Evolutionary conservation across 2,888 invertebrate species (phyloP).

Genomic region (Drosophila rellima): DNA sequence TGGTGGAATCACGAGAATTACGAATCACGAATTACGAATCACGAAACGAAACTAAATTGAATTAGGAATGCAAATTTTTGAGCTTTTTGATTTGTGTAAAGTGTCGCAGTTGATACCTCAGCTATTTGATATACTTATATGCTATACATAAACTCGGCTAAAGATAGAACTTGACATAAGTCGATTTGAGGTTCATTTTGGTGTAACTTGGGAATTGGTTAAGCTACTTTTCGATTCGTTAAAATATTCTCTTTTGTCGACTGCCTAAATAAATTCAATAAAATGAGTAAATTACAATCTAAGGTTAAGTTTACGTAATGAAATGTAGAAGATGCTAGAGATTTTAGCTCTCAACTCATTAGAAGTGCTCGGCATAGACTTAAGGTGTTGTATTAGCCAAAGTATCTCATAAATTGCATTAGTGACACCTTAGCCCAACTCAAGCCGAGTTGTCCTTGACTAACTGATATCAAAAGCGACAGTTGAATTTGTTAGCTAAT

Average conservation of each 20-base stretch:
- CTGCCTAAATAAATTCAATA: no score
- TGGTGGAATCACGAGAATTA: constrained; percentile 52
- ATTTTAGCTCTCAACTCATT: constrained; percentile 34
- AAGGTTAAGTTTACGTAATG: no score
- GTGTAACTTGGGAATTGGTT: neutral
- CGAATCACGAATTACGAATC: constrained; percentile 60
- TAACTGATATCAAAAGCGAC: constrained; percentile 63
- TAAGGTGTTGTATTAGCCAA: constrained; percentile 14
- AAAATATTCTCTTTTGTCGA: no score
- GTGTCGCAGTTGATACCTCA: constrained; percentile 56
- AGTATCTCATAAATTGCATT: constrained; percentile 68
- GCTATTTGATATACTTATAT: constrained; percentile 18
- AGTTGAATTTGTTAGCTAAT: constrained; percentile 62
- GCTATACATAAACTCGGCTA: neutral
- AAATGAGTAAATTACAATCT: no score
- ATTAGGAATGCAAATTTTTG: constrained; percentile 84
- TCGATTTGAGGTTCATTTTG: constrained; percentile 20
- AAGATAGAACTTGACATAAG: constrained; percentile 7
- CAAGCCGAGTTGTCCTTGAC: constrained; percentile 1
- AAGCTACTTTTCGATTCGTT: neutral
- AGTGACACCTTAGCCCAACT: constrained; percentile 44
- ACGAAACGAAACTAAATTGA: constrained; percentile 76
- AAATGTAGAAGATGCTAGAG: neutral
- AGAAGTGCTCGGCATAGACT: neutral
- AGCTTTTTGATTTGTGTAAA: constrained; percentile 57